Evolutionary conservation across 2,888 invertebrate genomes (phyloP).

Genomic region (Slavum lentiscoides): DNA sequence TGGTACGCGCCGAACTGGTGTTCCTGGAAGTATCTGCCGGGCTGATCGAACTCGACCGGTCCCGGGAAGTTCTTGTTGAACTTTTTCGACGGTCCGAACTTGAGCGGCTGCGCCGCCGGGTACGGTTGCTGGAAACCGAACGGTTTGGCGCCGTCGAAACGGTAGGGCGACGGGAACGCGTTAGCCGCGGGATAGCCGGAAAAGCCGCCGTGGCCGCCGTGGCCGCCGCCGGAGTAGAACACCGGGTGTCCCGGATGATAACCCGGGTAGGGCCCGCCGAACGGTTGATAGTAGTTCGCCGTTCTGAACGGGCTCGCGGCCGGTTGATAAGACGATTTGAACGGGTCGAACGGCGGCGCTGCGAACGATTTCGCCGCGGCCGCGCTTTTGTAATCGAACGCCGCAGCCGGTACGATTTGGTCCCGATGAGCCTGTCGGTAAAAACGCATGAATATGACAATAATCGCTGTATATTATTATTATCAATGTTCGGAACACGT

Average conservation of each 20-base stretch:
- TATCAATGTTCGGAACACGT: no score
- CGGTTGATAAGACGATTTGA: not conserved
- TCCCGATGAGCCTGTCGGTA: not conserved
- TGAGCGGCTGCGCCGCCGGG: not conserved
- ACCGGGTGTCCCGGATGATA: constrained; percentile 25
- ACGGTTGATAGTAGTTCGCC: constrained; percentile 32
- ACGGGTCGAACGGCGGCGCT: not conserved
- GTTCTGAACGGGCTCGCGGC: not conserved
- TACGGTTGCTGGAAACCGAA: constrained; percentile 16
- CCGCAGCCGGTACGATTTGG: no score
- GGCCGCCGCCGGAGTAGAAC: not conserved
- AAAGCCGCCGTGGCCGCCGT: not conserved
- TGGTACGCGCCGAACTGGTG: constrained; percentile 38
- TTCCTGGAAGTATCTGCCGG: constrained; percentile 36
- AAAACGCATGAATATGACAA: no score
- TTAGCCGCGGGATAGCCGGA: not conserved
- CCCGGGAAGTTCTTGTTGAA: constrained; percentile 8
- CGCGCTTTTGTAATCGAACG: no score
- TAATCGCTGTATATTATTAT: no score
- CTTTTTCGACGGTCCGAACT: constrained; percentile 15
- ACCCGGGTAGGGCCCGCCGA: constrained; percentile 35
- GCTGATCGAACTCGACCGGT: not conserved
- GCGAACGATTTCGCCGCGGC: no score
- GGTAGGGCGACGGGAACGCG: not conserved
- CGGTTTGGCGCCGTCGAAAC: not conserved